Percentiles rank a stretch among this genome's conserved stretches.
Evolutionary conservation across 1,140 invertebrate species (phyloP).

Genomic region (Papilio polyxenes): DNA sequence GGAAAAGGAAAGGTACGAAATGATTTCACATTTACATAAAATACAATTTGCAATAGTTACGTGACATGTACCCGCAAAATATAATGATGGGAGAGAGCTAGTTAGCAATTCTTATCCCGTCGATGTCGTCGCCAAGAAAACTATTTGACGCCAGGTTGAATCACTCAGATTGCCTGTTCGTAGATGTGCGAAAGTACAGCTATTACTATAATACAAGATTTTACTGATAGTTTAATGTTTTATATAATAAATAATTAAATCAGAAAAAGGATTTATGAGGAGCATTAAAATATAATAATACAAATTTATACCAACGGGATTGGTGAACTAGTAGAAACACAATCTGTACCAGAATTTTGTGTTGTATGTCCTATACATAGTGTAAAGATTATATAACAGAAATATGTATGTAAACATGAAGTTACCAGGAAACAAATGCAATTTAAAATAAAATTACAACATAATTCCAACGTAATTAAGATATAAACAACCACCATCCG

Average conservation of each 20-base stretch:
- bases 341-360: not conserved
- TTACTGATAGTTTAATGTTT: too few species aligned
- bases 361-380: not conserved
- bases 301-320: not conserved
- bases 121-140: slow-evolving; percentile 1
- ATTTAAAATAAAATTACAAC: not conserved
- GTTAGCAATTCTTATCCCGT: not conserved
- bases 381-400: not conserved
- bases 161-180: not conserved
- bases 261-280: too few species aligned
- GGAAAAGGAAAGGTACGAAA: not conserved
- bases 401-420: not conserved
- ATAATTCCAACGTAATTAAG: slow-evolving; percentile 1
- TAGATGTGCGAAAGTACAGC: not conserved
- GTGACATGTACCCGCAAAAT: slow-evolving; percentile 20
- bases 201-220: not conserved
- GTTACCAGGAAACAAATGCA: not conserved
- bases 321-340: not conserved
- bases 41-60: slow-evolving; percentile 22
- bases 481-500: not conserved
- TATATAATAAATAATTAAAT: too few species aligned
- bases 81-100: slow-evolving; percentile 17
- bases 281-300: not conserved
- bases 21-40: slow-evolving; percentile 23
- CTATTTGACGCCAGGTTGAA: not conserved